A percentile compares a stretch with the other conserved stretches of the same genome.
Conservation (phyloP, 2,113 vertebrate genomes). For the Pipra filicauda region DNA sequence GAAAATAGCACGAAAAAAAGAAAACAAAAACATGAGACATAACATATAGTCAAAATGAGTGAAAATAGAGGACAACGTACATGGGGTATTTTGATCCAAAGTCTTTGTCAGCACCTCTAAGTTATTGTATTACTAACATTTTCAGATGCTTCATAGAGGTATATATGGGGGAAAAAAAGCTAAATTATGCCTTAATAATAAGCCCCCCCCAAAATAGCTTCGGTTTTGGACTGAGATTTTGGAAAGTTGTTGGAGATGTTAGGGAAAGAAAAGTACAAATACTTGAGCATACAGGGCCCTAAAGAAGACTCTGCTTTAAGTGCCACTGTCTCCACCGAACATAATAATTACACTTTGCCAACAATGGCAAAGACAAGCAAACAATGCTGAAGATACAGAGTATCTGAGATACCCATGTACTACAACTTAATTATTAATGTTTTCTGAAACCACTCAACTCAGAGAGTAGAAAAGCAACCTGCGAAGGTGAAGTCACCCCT, state of each 20-base stretch:
- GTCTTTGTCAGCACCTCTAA: neutral
- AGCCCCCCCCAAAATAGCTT: neutral
- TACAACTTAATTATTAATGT: neutral
- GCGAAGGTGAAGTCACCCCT: neutral
- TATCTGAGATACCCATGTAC: neutral
- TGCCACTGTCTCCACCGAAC: neutral
- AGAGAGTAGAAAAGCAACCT: conserved; percentile 2
- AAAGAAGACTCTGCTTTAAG: neutral
- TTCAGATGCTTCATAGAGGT: neutral
- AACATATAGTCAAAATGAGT: neutral
- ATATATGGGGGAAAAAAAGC: neutral
- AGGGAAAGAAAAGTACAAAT: neutral
- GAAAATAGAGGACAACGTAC: neutral
- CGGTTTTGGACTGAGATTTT: neutral
- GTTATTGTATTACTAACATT: neutral
- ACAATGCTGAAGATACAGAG: neutral
- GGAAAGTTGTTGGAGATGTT: neutral
- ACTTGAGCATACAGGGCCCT: neutral
- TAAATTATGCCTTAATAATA: neutral
- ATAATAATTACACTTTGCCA: neutral
- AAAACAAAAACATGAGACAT: neutral
- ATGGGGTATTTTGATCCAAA: neutral
- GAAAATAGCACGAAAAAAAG: neutral
- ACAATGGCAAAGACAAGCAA: neutral
- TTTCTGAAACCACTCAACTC: neutral